phyloP scores from a whole-genome alignment of 1,140 invertebrate species.

The Meloidogyne chitwoodi region DNA sequence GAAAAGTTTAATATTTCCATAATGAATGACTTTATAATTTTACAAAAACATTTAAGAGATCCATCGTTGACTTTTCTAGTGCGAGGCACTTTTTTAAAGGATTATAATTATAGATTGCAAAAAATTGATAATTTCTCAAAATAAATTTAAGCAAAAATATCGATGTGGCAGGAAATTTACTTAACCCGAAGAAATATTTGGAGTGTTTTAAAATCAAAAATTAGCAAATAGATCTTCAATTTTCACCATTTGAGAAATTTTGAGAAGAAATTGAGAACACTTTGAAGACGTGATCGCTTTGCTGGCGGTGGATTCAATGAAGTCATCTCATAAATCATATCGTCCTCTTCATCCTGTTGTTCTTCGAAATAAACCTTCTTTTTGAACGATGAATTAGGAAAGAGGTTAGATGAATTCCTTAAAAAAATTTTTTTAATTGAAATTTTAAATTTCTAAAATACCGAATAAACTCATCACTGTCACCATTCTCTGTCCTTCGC shows the following conservation, averaged over 20 bases:
- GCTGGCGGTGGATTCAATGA: constrained; percentile 3
- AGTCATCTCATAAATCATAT: background rate
- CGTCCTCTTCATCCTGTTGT: background rate
- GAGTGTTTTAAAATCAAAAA: background rate
- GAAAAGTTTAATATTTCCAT: too few relatives aligned
- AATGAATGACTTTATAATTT: too few relatives aligned
- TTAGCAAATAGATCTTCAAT: background rate
- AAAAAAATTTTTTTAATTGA: background rate
- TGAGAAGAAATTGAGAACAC: constrained; percentile 13
- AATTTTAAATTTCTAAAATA: background rate
- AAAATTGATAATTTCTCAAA: background rate
- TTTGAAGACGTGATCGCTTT: constrained; percentile 15
- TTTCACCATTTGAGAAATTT: background rate
- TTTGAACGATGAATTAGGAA: background rate
- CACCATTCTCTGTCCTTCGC: background rate
- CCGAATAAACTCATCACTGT: background rate
- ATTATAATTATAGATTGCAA: background rate
- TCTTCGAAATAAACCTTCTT: background rate
- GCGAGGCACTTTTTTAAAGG: background rate
- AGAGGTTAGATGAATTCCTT: background rate
- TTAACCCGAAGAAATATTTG: background rate
- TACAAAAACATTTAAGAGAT: too few relatives aligned
- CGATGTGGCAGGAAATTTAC: background rate
- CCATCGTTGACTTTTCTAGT: background rate
- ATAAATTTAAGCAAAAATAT: background rate